Evolutionary conservation across 2,113 vertebrate genomes (phyloP), one percentile per base, ranked within the genome.

Genomic region (Tringa solitaria): DNA sequence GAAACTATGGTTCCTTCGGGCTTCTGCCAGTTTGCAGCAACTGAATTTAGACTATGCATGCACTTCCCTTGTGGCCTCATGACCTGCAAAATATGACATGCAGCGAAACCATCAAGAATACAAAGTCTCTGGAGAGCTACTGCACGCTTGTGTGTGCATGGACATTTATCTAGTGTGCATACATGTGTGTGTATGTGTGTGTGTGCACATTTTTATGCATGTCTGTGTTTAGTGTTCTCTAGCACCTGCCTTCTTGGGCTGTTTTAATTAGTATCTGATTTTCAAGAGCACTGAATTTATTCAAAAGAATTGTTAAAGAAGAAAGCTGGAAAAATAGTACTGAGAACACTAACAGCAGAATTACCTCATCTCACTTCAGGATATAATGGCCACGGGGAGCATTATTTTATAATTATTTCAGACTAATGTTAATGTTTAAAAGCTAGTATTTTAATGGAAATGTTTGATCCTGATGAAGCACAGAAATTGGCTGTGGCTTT

Each of bases 341-440:
- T 84, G 64, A 59, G 72, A 83, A 84, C 53, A 92, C 72, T 86
- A 95, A 79, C 22, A 83, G 69, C 53, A 87, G 68, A 97, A 96
- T 96, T 93, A 93, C 61, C 64, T 93, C 1, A 1, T 90, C 87
- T 78, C 1, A 3, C 72, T 88, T 79, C 90, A 85, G 88, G 84
- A 91, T 93, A 76, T 87, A 82, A 94, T 84, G 48, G 59, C 78
- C 11, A 0, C 27, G 76, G 84, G 70, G 78, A 93, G 51, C 74
- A 89, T 88, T 93, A 91, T 94, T 96, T 97, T 84, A 84, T 96
- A 96, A 96, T 96, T 97, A 96, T 97, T 96, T 97, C 90, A 80
- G 93, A 73, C 51, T 91, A 92, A 97, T 94, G 90, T 86, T 91
- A 94, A 91, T 87, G 68, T 97, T 95, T 96, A 59, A 84, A 97